A percentile compares a stretch with the other conserved stretches of the same genome.
These are phyloP conservation scores for Thunnus maccoyii DNA, from an alignment of 2,113 vertebrate genomes.

Conservation along the genomic window DNA sequence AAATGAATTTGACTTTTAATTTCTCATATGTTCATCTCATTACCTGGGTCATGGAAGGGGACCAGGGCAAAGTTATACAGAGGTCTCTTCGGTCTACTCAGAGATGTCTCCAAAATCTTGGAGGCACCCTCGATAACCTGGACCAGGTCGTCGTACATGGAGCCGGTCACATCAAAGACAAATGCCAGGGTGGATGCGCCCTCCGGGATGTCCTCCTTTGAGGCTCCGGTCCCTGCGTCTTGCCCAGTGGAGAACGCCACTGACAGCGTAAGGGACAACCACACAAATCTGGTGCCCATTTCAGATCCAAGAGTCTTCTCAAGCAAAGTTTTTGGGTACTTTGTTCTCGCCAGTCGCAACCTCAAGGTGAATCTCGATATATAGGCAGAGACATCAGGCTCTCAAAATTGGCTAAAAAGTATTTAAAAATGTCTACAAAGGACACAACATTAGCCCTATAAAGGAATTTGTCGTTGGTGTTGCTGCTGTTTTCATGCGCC, in stretches of 20 bases:
- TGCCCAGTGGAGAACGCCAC: conserved; percentile 76
- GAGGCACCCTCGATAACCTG: conserved; percentile 99
- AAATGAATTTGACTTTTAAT: neutral
- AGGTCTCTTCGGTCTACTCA: conserved; percentile 93
- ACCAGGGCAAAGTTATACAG: conserved; percentile 97
- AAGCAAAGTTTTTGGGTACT: conserved; percentile 21
- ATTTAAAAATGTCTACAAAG: neutral
- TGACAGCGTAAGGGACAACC: conserved; percentile 72
- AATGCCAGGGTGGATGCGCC: conserved; percentile 97
- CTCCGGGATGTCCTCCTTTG: conserved; percentile 87
- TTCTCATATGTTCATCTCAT: conserved; percentile 1
- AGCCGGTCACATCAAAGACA: conserved; percentile 99
- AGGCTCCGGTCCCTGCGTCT: conserved; percentile 65
- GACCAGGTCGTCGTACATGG: conserved; percentile 98
- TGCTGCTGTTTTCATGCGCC: neutral
- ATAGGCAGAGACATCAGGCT: conserved; percentile 67
- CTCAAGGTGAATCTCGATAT: conserved; percentile 51
- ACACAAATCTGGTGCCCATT: conserved; percentile 72
- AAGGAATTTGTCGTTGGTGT: neutral
- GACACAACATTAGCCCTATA: neutral
- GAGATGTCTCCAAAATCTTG: conserved; percentile 96
- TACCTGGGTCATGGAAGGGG: conserved; percentile 99
- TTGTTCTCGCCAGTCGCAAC: conserved; percentile 31
- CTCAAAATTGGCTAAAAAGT: conserved; percentile 25
- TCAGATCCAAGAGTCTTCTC: conserved; percentile 51